A percentile compares a stretch with the other conserved stretches of the same genome.
These are phyloP conservation scores for Cyrtodaria siliqua DNA, from an alignment of 2,888 invertebrate species.

Conservation along the genomic window DNA sequence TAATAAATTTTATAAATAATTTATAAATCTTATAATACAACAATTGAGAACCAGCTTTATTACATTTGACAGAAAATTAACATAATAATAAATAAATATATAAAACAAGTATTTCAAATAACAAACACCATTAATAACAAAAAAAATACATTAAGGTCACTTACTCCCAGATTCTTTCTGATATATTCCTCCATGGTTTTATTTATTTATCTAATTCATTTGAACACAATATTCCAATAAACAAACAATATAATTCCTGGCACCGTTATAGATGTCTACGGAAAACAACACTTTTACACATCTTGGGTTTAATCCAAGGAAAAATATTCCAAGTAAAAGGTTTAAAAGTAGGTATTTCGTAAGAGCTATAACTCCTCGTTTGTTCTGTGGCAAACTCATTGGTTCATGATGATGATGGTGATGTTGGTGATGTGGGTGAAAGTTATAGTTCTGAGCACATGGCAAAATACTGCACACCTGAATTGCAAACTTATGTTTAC, in stretches of 20 bases:
- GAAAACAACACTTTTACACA: background rate
- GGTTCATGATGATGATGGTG: too few species aligned
- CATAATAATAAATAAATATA: too few species aligned
- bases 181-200: constrained; percentile 62
- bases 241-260: background rate
- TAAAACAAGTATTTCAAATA: background rate
- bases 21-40: too few species aligned
- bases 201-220: constrained; percentile 10
- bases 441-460: constrained; percentile 37
- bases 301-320: background rate
- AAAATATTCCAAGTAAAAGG: constrained; percentile 1
- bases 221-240: constrained; percentile 1
- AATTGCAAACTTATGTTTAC: constrained; percentile 50
- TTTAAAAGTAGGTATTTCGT: constrained; percentile 31
- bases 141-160: background rate
- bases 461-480: constrained; percentile 43
- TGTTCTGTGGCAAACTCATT: too few species aligned
- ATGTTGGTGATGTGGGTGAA: constrained; percentile 7
- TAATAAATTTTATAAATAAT: too few species aligned
- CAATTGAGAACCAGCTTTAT: too few species aligned
- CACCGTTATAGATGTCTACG: background rate
- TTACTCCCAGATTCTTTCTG: constrained; percentile 61
- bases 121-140: background rate
- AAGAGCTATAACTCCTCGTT: constrained; percentile 1
- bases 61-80: too few species aligned